Conservation (phyloP, 2,888 invertebrate genomes). For the Pharmacophagus antenor region DNA sequence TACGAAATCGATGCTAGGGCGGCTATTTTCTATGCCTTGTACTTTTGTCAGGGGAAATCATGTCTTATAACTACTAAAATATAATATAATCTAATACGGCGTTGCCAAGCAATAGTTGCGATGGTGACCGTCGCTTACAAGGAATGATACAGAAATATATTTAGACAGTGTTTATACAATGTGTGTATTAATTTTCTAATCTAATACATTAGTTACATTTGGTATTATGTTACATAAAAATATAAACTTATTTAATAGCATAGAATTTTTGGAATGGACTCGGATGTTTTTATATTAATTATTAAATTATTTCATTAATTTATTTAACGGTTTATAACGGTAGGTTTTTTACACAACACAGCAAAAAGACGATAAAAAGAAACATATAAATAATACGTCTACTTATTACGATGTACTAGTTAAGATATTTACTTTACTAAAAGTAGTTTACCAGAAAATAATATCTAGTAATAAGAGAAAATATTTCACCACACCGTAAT, state of each 20-base stretch:
- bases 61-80: slow-evolving; percentile 57
- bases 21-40: slow-evolving; percentile 62
- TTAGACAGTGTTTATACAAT: slow-evolving; percentile 1
- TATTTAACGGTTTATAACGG: no score
- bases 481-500: no score
- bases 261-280: not conserved
- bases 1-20: no score
- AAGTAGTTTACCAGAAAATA: no score
- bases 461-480: no score
- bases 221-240: not conserved
- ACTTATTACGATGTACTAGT: not conserved
- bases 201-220: not conserved
- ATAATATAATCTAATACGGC: slow-evolving; percentile 61
- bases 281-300: no score
- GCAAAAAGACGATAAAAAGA: not conserved
- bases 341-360: not conserved
- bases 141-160: not conserved
- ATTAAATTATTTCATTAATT: no score
- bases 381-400: not conserved
- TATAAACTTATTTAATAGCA: not conserved
- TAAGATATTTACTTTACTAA: not conserved
- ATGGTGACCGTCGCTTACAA: slow-evolving; percentile 58
- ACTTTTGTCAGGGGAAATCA: slow-evolving; percentile 74
- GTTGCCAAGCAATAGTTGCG: slow-evolving; percentile 72
- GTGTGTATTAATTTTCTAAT: not conserved